Base-by-base conservation (phyloP, 2,888 invertebrate species). In the Idaea aversata region DNA sequence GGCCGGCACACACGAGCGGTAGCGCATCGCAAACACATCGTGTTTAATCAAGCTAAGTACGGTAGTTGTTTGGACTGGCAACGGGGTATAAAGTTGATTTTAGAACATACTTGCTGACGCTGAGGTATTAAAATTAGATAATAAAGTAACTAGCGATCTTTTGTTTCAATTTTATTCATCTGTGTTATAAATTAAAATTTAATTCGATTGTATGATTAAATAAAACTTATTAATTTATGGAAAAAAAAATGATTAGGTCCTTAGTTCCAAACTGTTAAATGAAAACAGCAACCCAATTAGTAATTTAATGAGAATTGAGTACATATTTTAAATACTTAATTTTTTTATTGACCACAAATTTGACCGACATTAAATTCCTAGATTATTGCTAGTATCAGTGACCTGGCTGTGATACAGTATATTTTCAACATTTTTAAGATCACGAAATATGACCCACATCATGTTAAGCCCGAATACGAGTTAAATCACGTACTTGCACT, bases 11-110 rank as follows among this genome's bases (percentile, higher is more conserved):
- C 58, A 65, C 63, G 57, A 60, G 64, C 62, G 60, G 65, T 61
- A 68, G 66, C 66, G 58, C 38, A 62, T 35, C 0, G 59, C 58
- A 68, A 70, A 67, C 67, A 68, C 13, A 58, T 13, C 16, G 34
- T 70, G 62, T 68, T 70, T 61, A 66, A 66, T 47, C 61, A 47
- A 15, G 47, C 65, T 65, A 65, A 68, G 68, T 70, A 66, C 66
- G 59, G 66, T 63, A 66, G 68, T 62, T 68, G 64, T 68, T 68
- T 64, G 61, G 10, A 15, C 35, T 16, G 15, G 38, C 25, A 63
- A 63, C 57, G 10, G n/a, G 65, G 59, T 67, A 34, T 59, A 34
- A 34, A 5, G 59, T 34, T 13, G 59, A 34, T 47, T 47, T 47
- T 47, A 47, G 47, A 47, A 47, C 47, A 47, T 7, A 47, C 47